Evolutionary conservation across 2,888 invertebrate genomes (phyloP).

Genomic region (Watsonalla cultraria): DNA sequence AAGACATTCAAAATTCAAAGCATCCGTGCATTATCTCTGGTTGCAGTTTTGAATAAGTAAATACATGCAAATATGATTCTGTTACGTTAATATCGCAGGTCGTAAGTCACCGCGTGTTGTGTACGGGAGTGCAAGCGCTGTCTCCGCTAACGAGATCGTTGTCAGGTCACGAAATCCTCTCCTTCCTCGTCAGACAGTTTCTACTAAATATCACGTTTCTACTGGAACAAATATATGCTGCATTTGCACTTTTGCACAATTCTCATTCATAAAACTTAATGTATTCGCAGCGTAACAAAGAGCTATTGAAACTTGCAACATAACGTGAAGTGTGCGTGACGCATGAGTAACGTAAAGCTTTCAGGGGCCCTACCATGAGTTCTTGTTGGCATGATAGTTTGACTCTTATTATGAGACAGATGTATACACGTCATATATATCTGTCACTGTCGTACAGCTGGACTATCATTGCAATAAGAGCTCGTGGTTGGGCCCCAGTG

Average conservation of each 20-base stretch:
- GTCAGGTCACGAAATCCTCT: conserved; percentile 48
- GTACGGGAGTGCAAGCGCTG: conserved; percentile 19
- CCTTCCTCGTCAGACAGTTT: conserved; percentile 34
- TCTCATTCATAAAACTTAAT: conserved; percentile 35
- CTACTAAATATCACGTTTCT: conserved; percentile 34
- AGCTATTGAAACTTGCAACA: conserved; percentile 14
- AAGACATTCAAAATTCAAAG: too few relatives aligned
- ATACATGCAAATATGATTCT: conserved; percentile 21
- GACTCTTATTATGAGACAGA: too few relatives aligned
- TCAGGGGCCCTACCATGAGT: neutral
- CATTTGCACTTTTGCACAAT: conserved; percentile 11
- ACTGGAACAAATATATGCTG: conserved; percentile 10
- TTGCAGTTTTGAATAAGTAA: neutral
- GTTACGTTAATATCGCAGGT: conserved; percentile 27
- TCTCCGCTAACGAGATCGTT: conserved; percentile 33
- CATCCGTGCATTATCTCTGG: neutral
- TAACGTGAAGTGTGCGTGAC: conserved; percentile 5
- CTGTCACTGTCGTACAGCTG: too few relatives aligned
- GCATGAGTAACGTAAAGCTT: conserved; percentile 8
- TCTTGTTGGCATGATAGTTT: too few relatives aligned
- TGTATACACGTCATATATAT: too few relatives aligned
- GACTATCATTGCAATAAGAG: too few relatives aligned
- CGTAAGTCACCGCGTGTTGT: conserved; percentile 36
- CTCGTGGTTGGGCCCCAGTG: neutral
- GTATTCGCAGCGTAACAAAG: conserved; percentile 31